Conservation (phyloP, 2,888 invertebrate species). For the Habroteleia sp. region DNA sequence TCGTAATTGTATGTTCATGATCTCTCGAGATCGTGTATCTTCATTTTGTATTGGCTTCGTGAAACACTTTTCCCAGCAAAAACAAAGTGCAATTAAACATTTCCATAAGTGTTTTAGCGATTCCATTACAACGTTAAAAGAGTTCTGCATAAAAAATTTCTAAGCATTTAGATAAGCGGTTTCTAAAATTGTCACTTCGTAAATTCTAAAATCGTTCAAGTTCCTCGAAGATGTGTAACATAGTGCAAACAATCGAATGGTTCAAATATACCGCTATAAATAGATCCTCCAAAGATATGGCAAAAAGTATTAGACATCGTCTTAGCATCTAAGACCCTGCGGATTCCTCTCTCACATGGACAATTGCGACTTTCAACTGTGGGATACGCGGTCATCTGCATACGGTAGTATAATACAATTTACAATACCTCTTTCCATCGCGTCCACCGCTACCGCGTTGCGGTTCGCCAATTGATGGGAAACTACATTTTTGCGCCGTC, state of each 20-base stretch:
- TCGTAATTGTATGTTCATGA: too few species aligned
- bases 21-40: too few species aligned
- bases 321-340: constrained; percentile 46
- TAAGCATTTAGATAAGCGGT: too few species aligned
- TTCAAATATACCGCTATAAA: constrained; percentile 42
- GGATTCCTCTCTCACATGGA: constrained; percentile 65
- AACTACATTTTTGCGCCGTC: constrained; percentile 70
- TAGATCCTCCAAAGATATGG: constrained; percentile 16
- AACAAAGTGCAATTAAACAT: too few species aligned
- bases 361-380: constrained; percentile 75
- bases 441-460: constrained; percentile 69
- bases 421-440: constrained; percentile 67
- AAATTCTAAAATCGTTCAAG: too few species aligned
- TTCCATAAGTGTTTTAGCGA: too few species aligned
- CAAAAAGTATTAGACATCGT: constrained; percentile 38
- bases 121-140: too few species aligned
- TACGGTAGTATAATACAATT: constrained; percentile 72
- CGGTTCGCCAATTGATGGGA: constrained; percentile 77
- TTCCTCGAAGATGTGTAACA: background rate
- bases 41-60: too few species aligned
- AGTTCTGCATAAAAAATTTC: too few species aligned
- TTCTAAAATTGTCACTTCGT: too few species aligned
- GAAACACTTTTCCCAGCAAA: too few species aligned
- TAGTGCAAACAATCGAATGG: constrained; percentile 10
- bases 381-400: constrained; percentile 69